A percentile compares a stretch with the other conserved stretches of the same genome.
Conservation (phyloP, 2,113 vertebrate genomes). For the Ciconia boyciana region DNA sequence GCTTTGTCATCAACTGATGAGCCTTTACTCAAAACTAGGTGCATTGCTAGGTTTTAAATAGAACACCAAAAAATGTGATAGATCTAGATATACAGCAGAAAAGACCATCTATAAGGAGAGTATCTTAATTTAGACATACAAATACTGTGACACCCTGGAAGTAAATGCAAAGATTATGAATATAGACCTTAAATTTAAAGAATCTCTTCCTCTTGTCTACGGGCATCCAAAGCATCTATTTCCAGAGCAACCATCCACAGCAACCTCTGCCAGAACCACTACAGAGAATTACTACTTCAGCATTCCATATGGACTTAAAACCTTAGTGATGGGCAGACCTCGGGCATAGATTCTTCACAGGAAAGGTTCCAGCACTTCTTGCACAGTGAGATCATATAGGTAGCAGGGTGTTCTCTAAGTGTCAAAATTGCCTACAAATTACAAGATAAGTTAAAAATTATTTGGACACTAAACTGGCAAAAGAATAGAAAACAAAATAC, state of each 20-base stretch:
- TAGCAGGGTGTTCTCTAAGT: background rate
- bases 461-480: background rate
- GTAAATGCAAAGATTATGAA: background rate
- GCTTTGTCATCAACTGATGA: background rate
- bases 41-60: background rate
- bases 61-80: accelerated
- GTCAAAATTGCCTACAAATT: background rate
- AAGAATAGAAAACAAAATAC: background rate
- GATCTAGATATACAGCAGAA: background rate
- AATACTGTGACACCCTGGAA: background rate
- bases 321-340: background rate
- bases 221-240: background rate
- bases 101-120: background rate
- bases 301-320: background rate
- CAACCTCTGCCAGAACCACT: background rate
- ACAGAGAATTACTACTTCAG: background rate
- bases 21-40: background rate
- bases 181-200: background rate
- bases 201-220: background rate
- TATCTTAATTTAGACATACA: background rate
- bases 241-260: background rate
- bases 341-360: background rate
- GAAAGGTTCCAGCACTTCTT: background rate
- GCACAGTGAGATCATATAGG: background rate
- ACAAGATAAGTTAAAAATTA: background rate